phyloP scores from a whole-genome alignment of 2,888 invertebrate genomes.

The Lottia scabra region DNA sequence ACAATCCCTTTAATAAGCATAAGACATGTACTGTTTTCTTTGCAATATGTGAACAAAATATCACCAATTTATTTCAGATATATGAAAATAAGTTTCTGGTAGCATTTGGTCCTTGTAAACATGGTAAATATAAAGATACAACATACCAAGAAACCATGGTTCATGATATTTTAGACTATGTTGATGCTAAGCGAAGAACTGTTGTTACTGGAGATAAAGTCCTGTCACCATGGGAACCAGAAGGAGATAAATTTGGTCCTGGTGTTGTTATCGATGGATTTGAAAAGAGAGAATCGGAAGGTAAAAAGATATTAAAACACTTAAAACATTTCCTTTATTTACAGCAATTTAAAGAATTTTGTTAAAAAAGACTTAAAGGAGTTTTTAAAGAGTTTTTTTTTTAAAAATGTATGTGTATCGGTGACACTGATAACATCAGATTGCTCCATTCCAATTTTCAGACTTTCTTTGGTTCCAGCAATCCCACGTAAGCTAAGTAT shows the following conservation, averaged over 20 bases:
- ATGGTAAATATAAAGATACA: constrained; percentile 63
- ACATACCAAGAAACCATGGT: constrained; percentile 67
- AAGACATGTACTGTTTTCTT: no score
- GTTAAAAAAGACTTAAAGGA: no score
- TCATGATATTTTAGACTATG: constrained; percentile 64
- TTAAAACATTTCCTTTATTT: no score
- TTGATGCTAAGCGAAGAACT: constrained; percentile 64
- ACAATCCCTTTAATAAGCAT: no score
- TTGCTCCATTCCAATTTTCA: no score
- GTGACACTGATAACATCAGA: no score
- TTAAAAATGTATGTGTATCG: no score
- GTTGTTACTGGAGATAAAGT: constrained; percentile 64
- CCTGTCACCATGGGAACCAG: constrained; percentile 63
- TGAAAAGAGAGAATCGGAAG: constrained; percentile 55
- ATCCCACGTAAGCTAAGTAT: no score
- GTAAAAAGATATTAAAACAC: constrained; percentile 24
- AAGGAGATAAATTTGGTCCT: constrained; percentile 62
- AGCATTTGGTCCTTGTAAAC: constrained; percentile 65
- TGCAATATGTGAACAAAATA: no score
- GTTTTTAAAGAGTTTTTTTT: no score
- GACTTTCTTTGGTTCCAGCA: no score
- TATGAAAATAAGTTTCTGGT: constrained; percentile 63
- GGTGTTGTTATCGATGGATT: constrained; percentile 66
- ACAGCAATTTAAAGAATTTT: no score
- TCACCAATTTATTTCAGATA: constrained; percentile 44